Base-by-base conservation (phyloP, 2,113 vertebrate species). In the Chloroceryle aenea region DNA sequence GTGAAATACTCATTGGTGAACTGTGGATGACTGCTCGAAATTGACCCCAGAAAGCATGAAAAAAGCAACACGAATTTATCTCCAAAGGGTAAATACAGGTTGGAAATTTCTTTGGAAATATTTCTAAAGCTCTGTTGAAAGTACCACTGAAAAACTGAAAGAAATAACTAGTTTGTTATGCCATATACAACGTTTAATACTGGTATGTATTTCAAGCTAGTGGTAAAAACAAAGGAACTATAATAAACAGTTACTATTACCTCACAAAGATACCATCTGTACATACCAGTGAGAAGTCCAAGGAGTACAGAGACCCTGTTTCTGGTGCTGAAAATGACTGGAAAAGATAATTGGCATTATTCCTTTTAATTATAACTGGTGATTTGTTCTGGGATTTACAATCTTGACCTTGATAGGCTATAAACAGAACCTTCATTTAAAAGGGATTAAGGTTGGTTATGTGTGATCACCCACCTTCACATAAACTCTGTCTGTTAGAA, bases 311-410 rank as follows among this genome's bases (percentile, higher is more conserved):
- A 96, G 93, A 91, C 87, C n/a, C 58, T 0, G 0, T 92, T 95
- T 95, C 89, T 77, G 67, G 61, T 26, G 34, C 59, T 67, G 43
- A 92, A 83, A 88, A 74, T 0, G 22, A 53, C 74, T 80, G 85
- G 81, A 96, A 92, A 95, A 93, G 69, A 25, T 72, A 89, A 93
- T 4, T 91, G 74, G 45, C 89, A 62, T 87, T 66, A 74, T 83
- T 96, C 58, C 85, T 91, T 96, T 89, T 91, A 94, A 91, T 95
- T 93, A 95, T 89, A 85, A 67, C 77, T 87, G 89, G 89, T 94
- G 89, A 89, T 96, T 94, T 96, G 71, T 94, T 94, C 85, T 6
- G 36, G 89, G 67, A 82, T 82, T 93, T 93, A 73, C 45, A 89
- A 76, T 66, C 74, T 67, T 76, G 91, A 94, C 87, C 89, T 94